phyloP scores from a whole-genome alignment of 1,140 invertebrate species.

The Monomorium pharaonis region DNA sequence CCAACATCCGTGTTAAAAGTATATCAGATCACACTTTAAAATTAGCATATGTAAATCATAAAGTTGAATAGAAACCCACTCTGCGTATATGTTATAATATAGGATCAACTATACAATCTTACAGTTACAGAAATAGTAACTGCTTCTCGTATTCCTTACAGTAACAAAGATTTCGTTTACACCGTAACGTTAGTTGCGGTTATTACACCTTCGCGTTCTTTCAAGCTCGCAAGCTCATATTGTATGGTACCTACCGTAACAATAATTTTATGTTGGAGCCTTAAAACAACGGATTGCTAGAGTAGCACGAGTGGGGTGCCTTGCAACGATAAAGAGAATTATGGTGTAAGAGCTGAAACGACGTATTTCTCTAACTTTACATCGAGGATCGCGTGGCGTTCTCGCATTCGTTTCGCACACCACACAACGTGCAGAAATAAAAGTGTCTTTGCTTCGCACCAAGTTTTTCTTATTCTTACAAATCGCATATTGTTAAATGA shows the following conservation, averaged over 20 bases:
- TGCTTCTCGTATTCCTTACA: slow-evolving; percentile 8
- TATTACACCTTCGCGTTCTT: slow-evolving; percentile 29
- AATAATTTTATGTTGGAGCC: slow-evolving; percentile 51
- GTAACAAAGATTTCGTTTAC: slow-evolving; percentile 47
- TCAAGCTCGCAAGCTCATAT: background rate
- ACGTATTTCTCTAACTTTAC: slow-evolving; percentile 40
- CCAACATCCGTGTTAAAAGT: background rate
- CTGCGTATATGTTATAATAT: background rate
- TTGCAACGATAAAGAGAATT: slow-evolving; percentile 51
- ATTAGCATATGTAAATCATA: background rate
- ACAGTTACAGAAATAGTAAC: background rate
- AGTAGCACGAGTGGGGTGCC: slow-evolving; percentile 1
- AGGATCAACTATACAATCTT: background rate
- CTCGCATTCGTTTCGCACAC: background rate
- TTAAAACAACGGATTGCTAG: slow-evolving; percentile 33
- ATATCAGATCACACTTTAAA: background rate
- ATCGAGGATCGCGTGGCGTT: background rate
- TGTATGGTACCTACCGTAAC: slow-evolving; percentile 37
- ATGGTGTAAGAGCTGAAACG: slow-evolving; percentile 22
- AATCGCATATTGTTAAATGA: background rate
- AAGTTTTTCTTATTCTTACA: background rate
- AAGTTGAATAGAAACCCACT: background rate
- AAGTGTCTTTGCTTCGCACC: background rate
- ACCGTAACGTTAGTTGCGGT: slow-evolving; percentile 6
- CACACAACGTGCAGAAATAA: background rate